A percentile compares a stretch with the other conserved stretches of the same genome.
These are phyloP conservation scores for Pseudolaguvia tuberculata DNA, from an alignment of 2,113 vertebrate genomes.

Conservation along the genomic window DNA sequence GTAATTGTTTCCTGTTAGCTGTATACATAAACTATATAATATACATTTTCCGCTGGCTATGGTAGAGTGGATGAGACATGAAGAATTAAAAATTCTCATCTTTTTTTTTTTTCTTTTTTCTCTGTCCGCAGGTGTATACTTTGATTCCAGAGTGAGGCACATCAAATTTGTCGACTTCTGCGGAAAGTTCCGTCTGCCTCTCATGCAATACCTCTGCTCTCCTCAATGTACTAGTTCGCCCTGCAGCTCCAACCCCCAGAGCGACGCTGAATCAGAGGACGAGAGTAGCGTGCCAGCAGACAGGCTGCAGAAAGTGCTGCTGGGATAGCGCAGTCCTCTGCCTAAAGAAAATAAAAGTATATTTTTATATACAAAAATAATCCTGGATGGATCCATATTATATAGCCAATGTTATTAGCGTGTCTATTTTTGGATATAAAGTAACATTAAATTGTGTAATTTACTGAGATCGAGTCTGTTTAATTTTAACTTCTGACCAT, in stretches of 20 bases:
- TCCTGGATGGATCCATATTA: neutral
- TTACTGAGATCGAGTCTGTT: neutral
- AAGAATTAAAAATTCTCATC: neutral
- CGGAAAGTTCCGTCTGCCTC: constrained; percentile 95
- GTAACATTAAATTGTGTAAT: neutral
- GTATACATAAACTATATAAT: neutral
- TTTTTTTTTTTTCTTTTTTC: neutral
- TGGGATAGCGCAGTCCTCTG: constrained; percentile 71
- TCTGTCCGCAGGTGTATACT: constrained; percentile 85
- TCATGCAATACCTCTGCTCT: constrained; percentile 99
- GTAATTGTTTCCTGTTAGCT: too few species aligned
- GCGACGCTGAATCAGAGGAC: constrained; percentile 90
- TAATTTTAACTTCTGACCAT: too few species aligned
- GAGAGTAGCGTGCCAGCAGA: constrained; percentile 81
- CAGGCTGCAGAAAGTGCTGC: constrained; percentile 92
- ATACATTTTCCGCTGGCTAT: neutral
- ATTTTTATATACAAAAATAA: neutral
- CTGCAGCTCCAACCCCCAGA: constrained; percentile 90
- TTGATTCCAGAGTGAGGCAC: constrained; percentile 94
- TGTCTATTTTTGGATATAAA: neutral
- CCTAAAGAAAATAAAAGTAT: neutral
- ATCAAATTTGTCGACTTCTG: constrained; percentile 99
- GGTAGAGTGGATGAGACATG: neutral
- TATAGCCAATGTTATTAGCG: neutral
- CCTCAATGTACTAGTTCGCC: constrained; percentile 86